A percentile compares a stretch with the other conserved stretches of the same genome.
Conservation (phyloP, 2,888 invertebrate genomes). For the Sclerodermus sp. region DNA sequence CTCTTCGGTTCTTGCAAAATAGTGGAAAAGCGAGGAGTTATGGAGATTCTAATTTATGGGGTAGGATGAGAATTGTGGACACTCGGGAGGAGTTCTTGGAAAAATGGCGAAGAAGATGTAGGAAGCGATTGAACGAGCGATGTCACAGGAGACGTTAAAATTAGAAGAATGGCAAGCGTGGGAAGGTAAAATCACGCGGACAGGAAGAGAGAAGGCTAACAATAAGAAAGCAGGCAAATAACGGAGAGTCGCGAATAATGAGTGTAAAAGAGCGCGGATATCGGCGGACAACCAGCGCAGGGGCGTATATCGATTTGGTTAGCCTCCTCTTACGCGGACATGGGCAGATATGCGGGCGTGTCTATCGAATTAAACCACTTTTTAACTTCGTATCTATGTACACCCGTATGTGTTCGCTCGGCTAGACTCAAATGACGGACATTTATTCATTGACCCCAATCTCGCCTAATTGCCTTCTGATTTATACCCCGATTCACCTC, state of each 20-base stretch:
- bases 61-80: background rate
- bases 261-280: no score
- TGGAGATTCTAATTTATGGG: no score
- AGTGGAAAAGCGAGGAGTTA: no score
- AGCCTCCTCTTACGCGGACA: conserved; percentile 23
- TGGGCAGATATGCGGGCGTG: conserved; percentile 33
- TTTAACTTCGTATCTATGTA: background rate
- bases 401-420: conserved; percentile 4
- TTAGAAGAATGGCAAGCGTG: background rate
- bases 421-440: conserved; percentile 2
- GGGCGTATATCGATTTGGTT: conserved; percentile 34
- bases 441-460: conserved; percentile 11
- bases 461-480: no score
- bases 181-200: background rate
- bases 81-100: background rate
- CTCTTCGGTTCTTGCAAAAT: no score
- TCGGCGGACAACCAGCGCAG: conserved; percentile 11
- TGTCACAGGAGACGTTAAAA: background rate
- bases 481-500: no score
- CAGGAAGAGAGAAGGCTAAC: conserved; percentile 8
- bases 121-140: background rate
- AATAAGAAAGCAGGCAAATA: no score
- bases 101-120: conserved; percentile 1
- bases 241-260: no score
- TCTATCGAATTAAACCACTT: conserved; percentile 26